phyloP scores from a whole-genome alignment of 2,113 vertebrate genomes.

The Gnathonemus longibarbis region DNA sequence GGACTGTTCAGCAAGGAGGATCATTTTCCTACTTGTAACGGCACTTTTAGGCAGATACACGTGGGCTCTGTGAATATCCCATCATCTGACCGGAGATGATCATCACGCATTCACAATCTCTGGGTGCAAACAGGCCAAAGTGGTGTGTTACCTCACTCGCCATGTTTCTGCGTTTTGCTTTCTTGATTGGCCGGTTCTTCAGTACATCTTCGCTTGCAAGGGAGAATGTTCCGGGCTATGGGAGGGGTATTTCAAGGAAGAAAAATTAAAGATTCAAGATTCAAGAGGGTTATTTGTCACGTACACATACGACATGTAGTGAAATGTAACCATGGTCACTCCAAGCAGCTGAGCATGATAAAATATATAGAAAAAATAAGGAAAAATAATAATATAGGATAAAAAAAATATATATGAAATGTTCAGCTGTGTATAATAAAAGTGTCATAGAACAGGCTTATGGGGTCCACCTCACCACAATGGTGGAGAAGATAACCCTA shows the following conservation, averaged over 20 bases:
- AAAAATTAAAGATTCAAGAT: not conserved
- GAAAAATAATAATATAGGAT: too few relatives aligned
- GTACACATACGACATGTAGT: too few relatives aligned
- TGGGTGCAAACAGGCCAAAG: not conserved
- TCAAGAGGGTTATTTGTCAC: too few relatives aligned
- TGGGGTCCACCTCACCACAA: not conserved
- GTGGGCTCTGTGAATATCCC: not conserved
- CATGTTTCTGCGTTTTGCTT: conserved; percentile 77
- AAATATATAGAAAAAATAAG: too few relatives aligned
- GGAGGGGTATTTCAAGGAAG: not conserved
- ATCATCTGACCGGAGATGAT: not conserved
- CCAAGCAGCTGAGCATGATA: too few relatives aligned
- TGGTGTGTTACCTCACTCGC: conserved; percentile 70
- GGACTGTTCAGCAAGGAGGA: not conserved
- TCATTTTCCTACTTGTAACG: not conserved
- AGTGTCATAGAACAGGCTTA: not conserved
- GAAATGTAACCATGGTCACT: too few relatives aligned
- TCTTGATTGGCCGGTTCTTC: conserved; percentile 88
- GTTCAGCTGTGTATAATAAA: not conserved
- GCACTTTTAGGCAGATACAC: not conserved
- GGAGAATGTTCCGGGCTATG: conserved; percentile 84
- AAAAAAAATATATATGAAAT: too few relatives aligned
- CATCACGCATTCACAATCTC: not conserved
- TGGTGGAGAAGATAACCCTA: not conserved
- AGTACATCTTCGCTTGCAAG: conserved; percentile 85